Percentiles rank a stretch among this genome's conserved stretches.
phyloP scores from a whole-genome alignment of 1,140 invertebrate genomes.

The Drosophila elegans region DNA sequence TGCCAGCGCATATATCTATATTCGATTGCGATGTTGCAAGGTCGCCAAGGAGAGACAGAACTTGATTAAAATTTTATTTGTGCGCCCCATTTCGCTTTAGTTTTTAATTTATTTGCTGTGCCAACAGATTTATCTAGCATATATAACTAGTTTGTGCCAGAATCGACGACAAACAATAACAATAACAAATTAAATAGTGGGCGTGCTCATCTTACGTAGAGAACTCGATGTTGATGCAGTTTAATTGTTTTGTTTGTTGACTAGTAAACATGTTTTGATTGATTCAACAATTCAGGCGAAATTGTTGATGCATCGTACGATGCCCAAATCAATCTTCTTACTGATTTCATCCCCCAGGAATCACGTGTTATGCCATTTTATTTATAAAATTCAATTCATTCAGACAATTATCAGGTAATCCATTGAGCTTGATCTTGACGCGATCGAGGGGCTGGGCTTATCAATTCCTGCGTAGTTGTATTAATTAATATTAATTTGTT shows the following conservation, averaged over 20 bases:
- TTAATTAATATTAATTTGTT: constrained; percentile 56
- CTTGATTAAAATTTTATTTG: constrained; percentile 53
- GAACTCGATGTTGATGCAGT: constrained; percentile 45
- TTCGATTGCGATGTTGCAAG: constrained; percentile 32
- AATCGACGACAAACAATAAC: constrained; percentile 17
- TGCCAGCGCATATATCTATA: constrained; percentile 4
- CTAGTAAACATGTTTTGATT: constrained; percentile 63
- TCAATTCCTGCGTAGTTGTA: constrained; percentile 12
- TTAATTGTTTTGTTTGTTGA: constrained; percentile 73
- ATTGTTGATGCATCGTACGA: constrained; percentile 6
- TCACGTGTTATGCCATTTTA: constrained; percentile 40
- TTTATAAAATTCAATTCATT: constrained; percentile 7
- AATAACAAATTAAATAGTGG: constrained; percentile 61
- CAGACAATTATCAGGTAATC: constrained; percentile 31
- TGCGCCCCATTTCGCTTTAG: constrained; percentile 59
- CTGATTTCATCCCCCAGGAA: constrained; percentile 14
- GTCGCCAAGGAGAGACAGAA: constrained; percentile 36
- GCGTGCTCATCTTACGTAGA: constrained; percentile 56
- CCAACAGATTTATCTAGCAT: constrained; percentile 66
- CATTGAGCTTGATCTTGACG: constrained; percentile 50
- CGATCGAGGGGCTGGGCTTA: constrained; percentile 13
- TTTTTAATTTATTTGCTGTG: constrained; percentile 67
- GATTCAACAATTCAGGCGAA: constrained; percentile 23
- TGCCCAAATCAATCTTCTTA: constrained; percentile 10
- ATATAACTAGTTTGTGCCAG: constrained; percentile 65